These are phyloP conservation scores for Trachelus iudaicus DNA, from an alignment of 2,888 invertebrate species.

Conservation along the genomic window DNA sequence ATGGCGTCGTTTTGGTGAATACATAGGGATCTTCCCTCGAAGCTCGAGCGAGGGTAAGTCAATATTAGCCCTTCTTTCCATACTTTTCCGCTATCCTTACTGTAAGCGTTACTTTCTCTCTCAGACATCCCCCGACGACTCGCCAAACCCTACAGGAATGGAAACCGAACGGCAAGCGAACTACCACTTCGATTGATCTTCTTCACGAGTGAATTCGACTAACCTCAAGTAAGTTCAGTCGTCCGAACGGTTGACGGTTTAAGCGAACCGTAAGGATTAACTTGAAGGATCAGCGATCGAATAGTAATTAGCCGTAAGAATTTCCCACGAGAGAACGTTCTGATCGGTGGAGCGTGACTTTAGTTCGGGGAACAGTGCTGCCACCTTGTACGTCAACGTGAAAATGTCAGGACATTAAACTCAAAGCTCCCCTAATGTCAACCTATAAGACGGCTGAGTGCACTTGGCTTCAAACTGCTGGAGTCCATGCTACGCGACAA, in stretches of 20 bases:
- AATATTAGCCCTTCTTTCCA: conserved; percentile 20
- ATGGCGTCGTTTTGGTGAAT: neutral
- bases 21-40: neutral
- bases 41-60: conserved; percentile 23
- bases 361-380: neutral
- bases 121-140: neutral
- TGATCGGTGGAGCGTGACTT: neutral
- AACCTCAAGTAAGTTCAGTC: too few relatives aligned
- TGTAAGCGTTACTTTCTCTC: neutral
- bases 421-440: conserved; percentile 30
- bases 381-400: conserved; percentile 17
- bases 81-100: neutral
- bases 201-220: neutral
- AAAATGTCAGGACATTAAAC: conserved; percentile 37
- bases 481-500: neutral
- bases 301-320: conserved; percentile 27
- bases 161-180: neutral
- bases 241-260: conserved; percentile 17
- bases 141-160: neutral
- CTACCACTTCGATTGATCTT: neutral
- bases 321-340: neutral
- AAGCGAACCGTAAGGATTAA: conserved; percentile 30
- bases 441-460: conserved; percentile 32
- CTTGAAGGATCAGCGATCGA: conserved; percentile 28
- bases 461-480: neutral